phyloP scores from a whole-genome alignment of 1,140 invertebrate genomes.

The Gonioctena quinquepunctata region DNA sequence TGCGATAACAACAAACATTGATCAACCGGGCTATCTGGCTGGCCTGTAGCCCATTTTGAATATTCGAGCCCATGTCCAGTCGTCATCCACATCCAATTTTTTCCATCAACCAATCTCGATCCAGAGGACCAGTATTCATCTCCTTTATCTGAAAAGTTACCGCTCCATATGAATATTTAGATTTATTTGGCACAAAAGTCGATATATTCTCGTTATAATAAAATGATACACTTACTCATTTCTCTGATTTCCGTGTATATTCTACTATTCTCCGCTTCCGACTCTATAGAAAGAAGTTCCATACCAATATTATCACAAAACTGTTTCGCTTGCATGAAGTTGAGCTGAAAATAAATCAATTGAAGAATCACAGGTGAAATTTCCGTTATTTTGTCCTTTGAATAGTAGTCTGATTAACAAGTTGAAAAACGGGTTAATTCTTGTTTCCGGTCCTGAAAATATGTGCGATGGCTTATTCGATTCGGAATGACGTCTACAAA shows the following conservation, averaged over 20 bases:
- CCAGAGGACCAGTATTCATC: background rate
- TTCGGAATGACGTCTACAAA: background rate
- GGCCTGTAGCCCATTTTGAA: background rate
- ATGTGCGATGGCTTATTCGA: background rate
- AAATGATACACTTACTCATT: background rate
- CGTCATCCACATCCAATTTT: background rate
- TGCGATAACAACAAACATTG: background rate
- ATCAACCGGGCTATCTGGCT: background rate
- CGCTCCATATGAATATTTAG: background rate
- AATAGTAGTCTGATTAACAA: too few relatives aligned
- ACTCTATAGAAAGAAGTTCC: background rate
- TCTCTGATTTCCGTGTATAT: conserved; percentile 4
- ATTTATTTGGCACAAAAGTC: background rate
- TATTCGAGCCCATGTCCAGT: background rate
- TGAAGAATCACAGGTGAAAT: background rate
- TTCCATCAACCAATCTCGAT: background rate
- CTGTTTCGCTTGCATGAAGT: background rate
- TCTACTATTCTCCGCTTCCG: background rate
- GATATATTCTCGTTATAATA: background rate
- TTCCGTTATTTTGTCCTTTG: background rate
- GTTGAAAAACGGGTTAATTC: background rate
- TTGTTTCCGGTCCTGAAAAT: background rate
- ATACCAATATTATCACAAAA: conserved; percentile 3
- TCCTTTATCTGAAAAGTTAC: background rate
- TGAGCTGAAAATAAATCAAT: background rate